Conservation (phyloP, 2,797 vertebrate genomes). For the Cygnus olor region DNA sequence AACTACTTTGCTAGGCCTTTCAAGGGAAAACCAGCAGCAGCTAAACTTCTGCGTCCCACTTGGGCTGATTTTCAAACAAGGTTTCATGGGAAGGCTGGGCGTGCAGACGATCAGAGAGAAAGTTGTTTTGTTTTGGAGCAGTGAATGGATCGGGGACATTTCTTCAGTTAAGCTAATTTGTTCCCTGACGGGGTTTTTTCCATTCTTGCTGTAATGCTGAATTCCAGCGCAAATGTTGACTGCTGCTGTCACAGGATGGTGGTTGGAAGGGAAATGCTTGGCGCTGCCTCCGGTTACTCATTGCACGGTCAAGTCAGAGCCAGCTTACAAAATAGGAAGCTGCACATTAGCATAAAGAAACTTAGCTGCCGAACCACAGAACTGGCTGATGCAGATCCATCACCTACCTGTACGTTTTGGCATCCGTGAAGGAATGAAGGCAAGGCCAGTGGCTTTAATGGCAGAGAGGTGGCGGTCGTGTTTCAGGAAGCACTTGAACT, state of each 20-base stretch:
- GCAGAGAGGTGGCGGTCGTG: not conserved
- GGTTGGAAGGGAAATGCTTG: conserved; percentile 33
- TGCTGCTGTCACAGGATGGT: conserved; percentile 39
- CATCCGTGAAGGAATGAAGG: not conserved
- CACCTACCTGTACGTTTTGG: not conserved
- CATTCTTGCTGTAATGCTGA: conserved; percentile 36
- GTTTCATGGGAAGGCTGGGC: not conserved
- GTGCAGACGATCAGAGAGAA: not conserved
- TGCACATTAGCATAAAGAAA: not conserved
- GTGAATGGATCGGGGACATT: not conserved
- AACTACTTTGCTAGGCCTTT: not conserved
- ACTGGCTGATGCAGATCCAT: not conserved
- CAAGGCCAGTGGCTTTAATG: not conserved
- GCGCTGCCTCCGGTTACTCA: not conserved
- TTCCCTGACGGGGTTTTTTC: conserved; percentile 36
- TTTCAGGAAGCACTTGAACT: not conserved
- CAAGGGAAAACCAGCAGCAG: not conserved
- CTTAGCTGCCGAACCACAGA: not conserved
- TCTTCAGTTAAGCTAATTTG: conserved; percentile 24
- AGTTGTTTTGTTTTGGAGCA: conserved; percentile 18
- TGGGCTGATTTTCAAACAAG: not conserved
- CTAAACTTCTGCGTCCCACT: not conserved
- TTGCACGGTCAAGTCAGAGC: not conserved
- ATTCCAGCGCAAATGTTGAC: conserved; percentile 31
- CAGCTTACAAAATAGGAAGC: conserved; percentile 1